Evolutionary conservation across 1,140 invertebrate species (phyloP).

Genomic region (Lerema accius): DNA sequence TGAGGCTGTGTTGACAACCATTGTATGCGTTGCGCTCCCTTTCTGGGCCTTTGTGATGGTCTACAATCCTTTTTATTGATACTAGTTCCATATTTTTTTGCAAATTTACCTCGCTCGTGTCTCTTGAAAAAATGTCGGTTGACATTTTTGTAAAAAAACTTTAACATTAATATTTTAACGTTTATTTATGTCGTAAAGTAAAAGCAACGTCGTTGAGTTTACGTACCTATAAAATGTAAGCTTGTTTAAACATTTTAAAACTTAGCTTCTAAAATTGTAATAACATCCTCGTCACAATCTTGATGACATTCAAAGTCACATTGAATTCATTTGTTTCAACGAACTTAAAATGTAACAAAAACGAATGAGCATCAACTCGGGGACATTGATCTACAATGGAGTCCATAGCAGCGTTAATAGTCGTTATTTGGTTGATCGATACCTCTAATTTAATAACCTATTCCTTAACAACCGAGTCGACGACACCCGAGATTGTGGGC

Average conservation of each 20-base stretch:
- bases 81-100: slow-evolving; percentile 10
- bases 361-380: slow-evolving; percentile 11
- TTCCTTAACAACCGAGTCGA: slow-evolving; percentile 61
- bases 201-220: too few relatives aligned
- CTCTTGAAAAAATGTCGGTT: not conserved
- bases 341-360: slow-evolving; percentile 26
- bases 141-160: not conserved
- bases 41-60: slow-evolving; percentile 36
- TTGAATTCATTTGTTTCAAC: slow-evolving; percentile 24
- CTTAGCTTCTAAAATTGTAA: slow-evolving; percentile 10
- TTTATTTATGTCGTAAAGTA: too few relatives aligned
- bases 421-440: slow-evolving; percentile 60
- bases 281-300: slow-evolving; percentile 26
- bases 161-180: too few relatives aligned
- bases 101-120: not conserved
- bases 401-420: slow-evolving; percentile 54
- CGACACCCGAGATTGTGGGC: slow-evolving; percentile 68
- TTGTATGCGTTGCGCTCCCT: slow-evolving; percentile 49
- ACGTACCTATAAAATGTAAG: slow-evolving; percentile 9
- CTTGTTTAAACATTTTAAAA: slow-evolving; percentile 21
- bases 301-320: slow-evolving; percentile 31
- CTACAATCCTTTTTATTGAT: slow-evolving; percentile 25
- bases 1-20: slow-evolving; percentile 63
- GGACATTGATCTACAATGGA: slow-evolving; percentile 26
- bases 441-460: slow-evolving; percentile 78